Evolutionary conservation across 2,113 vertebrate species (phyloP).

Genomic region (Tenrec ecaudatus): DNA sequence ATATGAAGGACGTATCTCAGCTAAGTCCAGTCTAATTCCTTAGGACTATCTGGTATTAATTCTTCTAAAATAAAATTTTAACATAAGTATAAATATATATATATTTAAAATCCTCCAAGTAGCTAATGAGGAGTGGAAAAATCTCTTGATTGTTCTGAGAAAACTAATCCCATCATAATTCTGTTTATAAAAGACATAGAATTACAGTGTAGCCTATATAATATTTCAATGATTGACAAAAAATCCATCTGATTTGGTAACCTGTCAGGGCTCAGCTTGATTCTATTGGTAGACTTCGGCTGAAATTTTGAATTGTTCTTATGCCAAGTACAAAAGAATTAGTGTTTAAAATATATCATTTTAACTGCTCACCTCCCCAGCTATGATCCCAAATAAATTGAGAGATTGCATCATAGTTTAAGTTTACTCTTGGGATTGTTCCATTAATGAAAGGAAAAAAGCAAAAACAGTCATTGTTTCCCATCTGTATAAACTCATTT

Average conservation of each 20-base stretch:
- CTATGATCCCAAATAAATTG: background rate
- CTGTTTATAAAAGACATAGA: background rate
- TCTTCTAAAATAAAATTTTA: background rate
- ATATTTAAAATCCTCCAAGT: background rate
- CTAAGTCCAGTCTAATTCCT: no score
- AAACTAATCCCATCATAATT: background rate
- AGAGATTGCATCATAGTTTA: background rate
- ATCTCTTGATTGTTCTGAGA: background rate
- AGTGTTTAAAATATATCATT: background rate
- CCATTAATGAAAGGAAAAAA: background rate
- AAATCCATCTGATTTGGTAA: background rate
- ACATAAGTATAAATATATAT: no score
- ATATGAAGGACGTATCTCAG: no score
- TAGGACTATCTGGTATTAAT: background rate
- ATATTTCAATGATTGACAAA: background rate
- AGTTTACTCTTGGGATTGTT: background rate
- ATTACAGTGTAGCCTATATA: background rate
- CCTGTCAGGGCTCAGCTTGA: background rate
- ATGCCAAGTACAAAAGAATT: background rate
- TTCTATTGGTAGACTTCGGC: background rate
- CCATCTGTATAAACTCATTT: background rate
- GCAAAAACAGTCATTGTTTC: background rate
- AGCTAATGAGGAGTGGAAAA: background rate
- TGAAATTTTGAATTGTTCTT: conserved; percentile 15
- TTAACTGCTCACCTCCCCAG: background rate